Evolutionary conservation across 2,797 vertebrate species (phyloP).

Genomic region (Crypturellus tataupa): DNA sequence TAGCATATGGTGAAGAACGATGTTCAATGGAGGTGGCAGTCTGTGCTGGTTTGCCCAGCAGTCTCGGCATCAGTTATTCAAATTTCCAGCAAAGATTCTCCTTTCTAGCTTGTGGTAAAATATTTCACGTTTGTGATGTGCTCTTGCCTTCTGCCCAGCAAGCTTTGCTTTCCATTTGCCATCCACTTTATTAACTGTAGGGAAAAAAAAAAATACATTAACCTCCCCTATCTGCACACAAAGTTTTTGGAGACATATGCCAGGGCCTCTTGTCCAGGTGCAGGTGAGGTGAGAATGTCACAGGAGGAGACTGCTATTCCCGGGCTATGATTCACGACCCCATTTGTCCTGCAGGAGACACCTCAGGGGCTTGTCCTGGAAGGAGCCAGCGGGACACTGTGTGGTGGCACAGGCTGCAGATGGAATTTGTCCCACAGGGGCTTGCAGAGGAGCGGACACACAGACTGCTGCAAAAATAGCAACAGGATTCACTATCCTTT

Average conservation of each 20-base stretch:
- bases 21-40: background rate
- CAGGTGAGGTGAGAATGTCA: background rate
- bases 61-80: background rate
- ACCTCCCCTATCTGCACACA: background rate
- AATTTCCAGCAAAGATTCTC: background rate
- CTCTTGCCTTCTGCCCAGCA: background rate
- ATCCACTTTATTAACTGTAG: background rate
- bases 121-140: background rate
- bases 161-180: background rate
- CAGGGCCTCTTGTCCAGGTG: background rate
- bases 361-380: rapidly evolving
- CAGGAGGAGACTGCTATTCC: background rate
- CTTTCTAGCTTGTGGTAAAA: background rate
- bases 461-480: background rate
- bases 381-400: background rate
- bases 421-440: background rate
- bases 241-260: background rate
- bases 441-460: background rate
- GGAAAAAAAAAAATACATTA: background rate
- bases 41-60: background rate
- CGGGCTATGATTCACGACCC: background rate
- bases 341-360: background rate
- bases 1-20: background rate
- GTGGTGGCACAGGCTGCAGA: background rate
- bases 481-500: background rate